Evolutionary conservation across 2,797 vertebrate species (phyloP).

Genomic region (Coilia nasus): DNA sequence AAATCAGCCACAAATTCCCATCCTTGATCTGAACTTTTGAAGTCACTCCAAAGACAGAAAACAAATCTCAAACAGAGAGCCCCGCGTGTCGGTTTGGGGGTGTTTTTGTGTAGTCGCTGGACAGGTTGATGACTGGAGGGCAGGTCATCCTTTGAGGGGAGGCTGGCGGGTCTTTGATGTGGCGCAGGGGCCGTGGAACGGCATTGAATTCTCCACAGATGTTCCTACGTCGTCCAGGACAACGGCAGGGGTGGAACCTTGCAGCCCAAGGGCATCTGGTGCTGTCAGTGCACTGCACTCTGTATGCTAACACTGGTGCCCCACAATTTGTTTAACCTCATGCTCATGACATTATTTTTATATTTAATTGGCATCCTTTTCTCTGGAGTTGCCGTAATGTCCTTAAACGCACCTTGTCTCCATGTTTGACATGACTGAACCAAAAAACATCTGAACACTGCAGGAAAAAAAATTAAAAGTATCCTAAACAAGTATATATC

Average conservation of each 20-base stretch:
- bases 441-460: not conserved
- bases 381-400: not conserved
- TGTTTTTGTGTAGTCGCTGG: conserved; percentile 5
- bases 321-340: not conserved
- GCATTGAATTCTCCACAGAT: conserved; percentile 43
- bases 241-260: conserved; percentile 27
- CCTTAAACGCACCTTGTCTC: not conserved
- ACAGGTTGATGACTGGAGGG: conserved; percentile 27
- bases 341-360: conserved; percentile 22
- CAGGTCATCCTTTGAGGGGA: conserved; percentile 35
- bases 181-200: conserved; percentile 30
- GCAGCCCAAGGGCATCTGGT: conserved; percentile 13
- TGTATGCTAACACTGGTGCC: not conserved
- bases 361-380: conserved; percentile 21
- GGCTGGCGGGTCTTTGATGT: conserved; percentile 35
- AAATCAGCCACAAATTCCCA: not conserved
- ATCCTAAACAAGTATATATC: not conserved
- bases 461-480: not conserved
- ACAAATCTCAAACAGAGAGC: not conserved
- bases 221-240: conserved; percentile 33
- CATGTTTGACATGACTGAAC: not conserved
- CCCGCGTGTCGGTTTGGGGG: not conserved
- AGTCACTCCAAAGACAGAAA: conserved; percentile 9
- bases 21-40: not conserved
- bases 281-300: not conserved